phyloP scores from a whole-genome alignment of 2,888 invertebrate species.

The Coenonympha glycerion region DNA sequence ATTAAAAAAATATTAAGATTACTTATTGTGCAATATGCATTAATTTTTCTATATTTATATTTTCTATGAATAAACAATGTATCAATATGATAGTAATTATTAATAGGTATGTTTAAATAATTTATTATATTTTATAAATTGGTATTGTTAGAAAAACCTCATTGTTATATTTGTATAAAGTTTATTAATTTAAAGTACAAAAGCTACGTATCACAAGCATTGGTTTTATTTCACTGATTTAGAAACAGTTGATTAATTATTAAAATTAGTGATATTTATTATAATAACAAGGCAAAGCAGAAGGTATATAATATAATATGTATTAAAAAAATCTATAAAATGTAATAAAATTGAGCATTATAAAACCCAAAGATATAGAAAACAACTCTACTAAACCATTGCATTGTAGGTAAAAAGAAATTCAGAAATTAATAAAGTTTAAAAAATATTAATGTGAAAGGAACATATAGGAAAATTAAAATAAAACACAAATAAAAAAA shows the following conservation, averaged over 20 bases:
- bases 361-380: too few relatives aligned
- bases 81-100: neutral
- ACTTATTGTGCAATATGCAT: too few relatives aligned
- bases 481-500: constrained; percentile 66
- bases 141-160: neutral
- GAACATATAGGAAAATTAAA: constrained; percentile 39
- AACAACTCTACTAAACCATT: too few relatives aligned
- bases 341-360: neutral
- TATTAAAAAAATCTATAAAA: neutral
- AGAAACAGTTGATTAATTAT: too few relatives aligned
- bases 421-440: neutral
- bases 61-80: neutral
- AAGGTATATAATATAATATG: neutral
- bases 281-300: neutral
- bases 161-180: constrained; percentile 27
- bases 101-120: too few relatives aligned
- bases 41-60: neutral
- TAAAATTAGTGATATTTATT: neutral
- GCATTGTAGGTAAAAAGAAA: too few relatives aligned
- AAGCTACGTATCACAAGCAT: constrained; percentile 42
- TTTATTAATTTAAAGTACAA: constrained; percentile 41
- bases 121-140: neutral
- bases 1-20: too few relatives aligned
- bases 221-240: constrained; percentile 6
- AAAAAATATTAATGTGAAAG: constrained; percentile 15